Percentiles rank a stretch among this genome's conserved stretches.
Evolutionary conservation across 2,113 vertebrate genomes (phyloP).

Genomic region (Bungarus multicinctus): DNA sequence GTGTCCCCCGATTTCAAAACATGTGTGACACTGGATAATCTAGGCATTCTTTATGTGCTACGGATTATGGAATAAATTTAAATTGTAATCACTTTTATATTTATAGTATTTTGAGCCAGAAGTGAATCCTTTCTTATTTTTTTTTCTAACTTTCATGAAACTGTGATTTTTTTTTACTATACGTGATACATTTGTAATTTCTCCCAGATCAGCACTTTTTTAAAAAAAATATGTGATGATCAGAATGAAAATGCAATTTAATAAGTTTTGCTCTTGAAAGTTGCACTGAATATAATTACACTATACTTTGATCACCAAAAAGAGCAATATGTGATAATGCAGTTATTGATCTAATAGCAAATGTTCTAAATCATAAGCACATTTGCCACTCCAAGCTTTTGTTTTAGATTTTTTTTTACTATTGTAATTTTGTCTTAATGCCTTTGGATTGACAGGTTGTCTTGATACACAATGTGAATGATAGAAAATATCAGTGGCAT

Average conservation of each 20-base stretch:
- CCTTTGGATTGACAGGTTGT: neutral
- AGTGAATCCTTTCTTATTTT: constrained; percentile 27
- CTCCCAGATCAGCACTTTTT: constrained; percentile 49
- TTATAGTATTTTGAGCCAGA: constrained; percentile 24
- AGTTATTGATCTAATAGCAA: constrained; percentile 9
- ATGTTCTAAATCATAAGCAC: neutral
- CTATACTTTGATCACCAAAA: constrained; percentile 36
- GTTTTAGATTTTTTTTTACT: neutral
- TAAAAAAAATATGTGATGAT: constrained; percentile 50
- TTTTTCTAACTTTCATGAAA: constrained; percentile 46
- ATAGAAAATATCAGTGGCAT: neutral
- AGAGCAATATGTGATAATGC: constrained; percentile 14
- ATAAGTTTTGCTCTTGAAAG: constrained; percentile 44
- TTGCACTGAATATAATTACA: constrained; percentile 50
- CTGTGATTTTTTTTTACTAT: constrained; percentile 65
- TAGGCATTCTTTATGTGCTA: constrained; percentile 93
- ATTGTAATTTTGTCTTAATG: constrained; percentile 6
- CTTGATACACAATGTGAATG: neutral
- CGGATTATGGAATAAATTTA: constrained; percentile 70
- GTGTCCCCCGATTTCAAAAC: constrained; percentile 85
- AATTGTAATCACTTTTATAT: constrained; percentile 27
- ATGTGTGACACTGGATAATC: constrained; percentile 92
- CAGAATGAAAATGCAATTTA: constrained; percentile 39
- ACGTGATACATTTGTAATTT: constrained; percentile 46
- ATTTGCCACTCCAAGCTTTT: neutral